These are phyloP conservation scores for Ophioderma brevispina DNA, from an alignment of 35 echinoderm and acorn worm species.

Conservation along the genomic window DNA sequence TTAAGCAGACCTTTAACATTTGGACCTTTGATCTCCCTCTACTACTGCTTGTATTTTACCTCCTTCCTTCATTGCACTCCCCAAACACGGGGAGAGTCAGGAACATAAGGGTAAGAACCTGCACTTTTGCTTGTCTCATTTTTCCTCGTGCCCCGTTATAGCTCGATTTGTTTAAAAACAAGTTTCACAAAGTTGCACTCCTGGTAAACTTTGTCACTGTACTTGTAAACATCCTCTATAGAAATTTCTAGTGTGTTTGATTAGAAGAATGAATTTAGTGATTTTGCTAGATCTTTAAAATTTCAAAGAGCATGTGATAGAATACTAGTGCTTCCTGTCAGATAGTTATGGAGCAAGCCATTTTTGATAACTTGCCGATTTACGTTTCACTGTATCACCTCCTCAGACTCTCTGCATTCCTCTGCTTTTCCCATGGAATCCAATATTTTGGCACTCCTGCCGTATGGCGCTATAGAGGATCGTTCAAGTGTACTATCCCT, in stretches of 20 bases:
- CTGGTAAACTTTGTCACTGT: background rate
- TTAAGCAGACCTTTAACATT: constrained; percentile 10
- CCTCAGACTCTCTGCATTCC: constrained; percentile 8
- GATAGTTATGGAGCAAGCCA: background rate
- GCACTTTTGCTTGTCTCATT: constrained; percentile 15
- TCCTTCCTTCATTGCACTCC: constrained; percentile 30
- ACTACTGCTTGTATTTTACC: constrained; percentile 34
- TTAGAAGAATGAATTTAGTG: background rate
- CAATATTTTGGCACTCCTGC: constrained; percentile 4
- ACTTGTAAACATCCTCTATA: background rate
- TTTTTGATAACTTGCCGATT: background rate
- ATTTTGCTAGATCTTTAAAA: background rate
- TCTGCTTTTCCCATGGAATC: constrained; percentile 9
- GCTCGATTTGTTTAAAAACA: background rate
- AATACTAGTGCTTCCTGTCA: background rate
- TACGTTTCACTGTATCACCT: background rate
- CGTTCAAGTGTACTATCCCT: background rate
- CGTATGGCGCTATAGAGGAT: constrained; percentile 3
- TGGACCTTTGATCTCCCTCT: constrained; percentile 55
- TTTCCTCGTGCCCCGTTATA: background rate
- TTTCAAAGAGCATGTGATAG: background rate
- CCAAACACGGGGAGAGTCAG: constrained; percentile 52
- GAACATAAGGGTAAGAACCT: constrained; percentile 64
- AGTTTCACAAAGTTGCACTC: background rate
- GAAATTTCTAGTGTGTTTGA: background rate